These are phyloP conservation scores for Cephus sareptanus DNA, from an alignment of 2,888 invertebrate species.

Conservation along the genomic window DNA sequence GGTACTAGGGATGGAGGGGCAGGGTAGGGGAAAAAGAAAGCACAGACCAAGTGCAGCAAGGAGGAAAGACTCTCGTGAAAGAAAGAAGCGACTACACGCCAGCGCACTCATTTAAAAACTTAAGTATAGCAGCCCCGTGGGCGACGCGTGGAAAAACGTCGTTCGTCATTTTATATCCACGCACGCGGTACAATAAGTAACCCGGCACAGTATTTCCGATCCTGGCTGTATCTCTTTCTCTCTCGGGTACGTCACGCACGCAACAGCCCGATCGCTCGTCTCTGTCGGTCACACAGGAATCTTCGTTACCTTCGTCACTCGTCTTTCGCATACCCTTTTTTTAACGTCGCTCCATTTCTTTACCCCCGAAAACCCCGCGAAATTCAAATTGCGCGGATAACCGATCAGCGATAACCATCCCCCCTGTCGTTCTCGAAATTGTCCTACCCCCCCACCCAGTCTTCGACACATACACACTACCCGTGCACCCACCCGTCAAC, in stretches of 20 bases:
- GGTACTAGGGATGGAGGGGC: no score
- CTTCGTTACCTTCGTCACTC: not conserved
- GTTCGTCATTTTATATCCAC: no score
- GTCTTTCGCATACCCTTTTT: not conserved
- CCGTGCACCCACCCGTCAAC: constrained; percentile 51
- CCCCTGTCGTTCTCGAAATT: constrained; percentile 37
- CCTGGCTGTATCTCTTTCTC: not conserved
- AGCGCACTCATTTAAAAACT: constrained; percentile 45
- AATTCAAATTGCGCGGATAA: not conserved
- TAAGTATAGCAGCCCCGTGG: constrained; percentile 10
- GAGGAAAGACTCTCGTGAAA: not conserved
- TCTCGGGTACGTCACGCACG: not conserved
- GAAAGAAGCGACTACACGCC: constrained; percentile 24
- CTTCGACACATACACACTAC: constrained; percentile 45
- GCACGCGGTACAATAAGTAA: not conserved
- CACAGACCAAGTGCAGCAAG: not conserved
- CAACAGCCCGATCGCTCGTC: constrained; percentile 7
- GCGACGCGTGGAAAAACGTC: no score
- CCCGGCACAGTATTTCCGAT: not conserved
- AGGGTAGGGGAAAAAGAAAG: no score
- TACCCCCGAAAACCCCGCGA: not conserved
- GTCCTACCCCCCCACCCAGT: constrained; percentile 39
- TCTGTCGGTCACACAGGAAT: constrained; percentile 12
- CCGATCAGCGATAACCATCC: constrained; percentile 25
- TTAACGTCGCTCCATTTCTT: not conserved